These are phyloP conservation scores for Amphibalanus amphitrite DNA, from an alignment of 1,140 invertebrate genomes.

Conservation along the genomic window DNA sequence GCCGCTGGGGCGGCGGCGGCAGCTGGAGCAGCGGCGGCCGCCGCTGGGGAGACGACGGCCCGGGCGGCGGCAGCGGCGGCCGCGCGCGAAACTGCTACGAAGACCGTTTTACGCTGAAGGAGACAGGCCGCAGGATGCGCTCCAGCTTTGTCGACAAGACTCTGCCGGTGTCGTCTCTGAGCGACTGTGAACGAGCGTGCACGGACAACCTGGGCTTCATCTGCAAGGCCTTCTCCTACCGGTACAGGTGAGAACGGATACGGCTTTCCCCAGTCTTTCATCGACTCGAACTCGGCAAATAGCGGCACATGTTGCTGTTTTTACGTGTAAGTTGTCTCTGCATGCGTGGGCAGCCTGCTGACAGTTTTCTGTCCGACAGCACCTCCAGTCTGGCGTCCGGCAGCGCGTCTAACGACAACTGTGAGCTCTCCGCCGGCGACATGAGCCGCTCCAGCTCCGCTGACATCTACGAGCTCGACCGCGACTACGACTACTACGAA, in stretches of 20 bases:
- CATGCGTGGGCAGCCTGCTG: too few species aligned
- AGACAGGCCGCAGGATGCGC: neutral
- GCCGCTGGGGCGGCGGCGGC: slow-evolving; percentile 4
- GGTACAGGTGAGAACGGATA: neutral
- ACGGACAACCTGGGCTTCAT: neutral
- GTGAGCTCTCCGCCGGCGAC: slow-evolving; percentile 70
- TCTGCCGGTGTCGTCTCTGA: neutral
- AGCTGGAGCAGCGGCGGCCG: neutral
- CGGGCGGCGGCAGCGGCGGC: neutral
- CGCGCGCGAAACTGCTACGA: slow-evolving; percentile 2
- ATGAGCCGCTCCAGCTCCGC: slow-evolving; percentile 66
- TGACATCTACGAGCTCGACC: slow-evolving; percentile 55
- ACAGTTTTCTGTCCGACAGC: too few species aligned
- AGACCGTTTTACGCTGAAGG: slow-evolving; percentile 6
- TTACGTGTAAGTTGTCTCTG: too few species aligned
- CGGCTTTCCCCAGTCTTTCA: too few species aligned
- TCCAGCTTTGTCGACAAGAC: neutral
- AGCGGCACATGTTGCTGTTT: too few species aligned
- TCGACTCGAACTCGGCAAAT: too few species aligned
- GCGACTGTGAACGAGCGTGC: neutral
- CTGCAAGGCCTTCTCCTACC: slow-evolving; percentile 4
- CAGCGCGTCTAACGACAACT: slow-evolving; percentile 55
- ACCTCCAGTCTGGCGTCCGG: too few species aligned
- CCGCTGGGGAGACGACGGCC: neutral
- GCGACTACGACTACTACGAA: slow-evolving; percentile 76